Conservation (phyloP, 2,113 vertebrate species). For the Hystrix cristata region DNA sequence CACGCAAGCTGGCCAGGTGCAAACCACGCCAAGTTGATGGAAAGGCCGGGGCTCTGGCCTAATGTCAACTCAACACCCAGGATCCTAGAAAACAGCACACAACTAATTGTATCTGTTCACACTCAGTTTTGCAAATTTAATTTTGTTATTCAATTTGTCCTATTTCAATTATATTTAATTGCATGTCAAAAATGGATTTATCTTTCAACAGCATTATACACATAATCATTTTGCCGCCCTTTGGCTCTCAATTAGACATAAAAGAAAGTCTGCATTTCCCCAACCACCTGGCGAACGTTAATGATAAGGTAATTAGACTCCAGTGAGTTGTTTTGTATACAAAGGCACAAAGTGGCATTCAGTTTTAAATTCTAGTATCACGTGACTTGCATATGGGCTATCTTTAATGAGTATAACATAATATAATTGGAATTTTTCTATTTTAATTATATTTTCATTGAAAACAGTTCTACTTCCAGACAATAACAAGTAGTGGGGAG, state of each 20-base stretch:
- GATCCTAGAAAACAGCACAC: background rate
- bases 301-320: slow-evolving; percentile 73
- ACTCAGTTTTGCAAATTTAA: slow-evolving; percentile 39
- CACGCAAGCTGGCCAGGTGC: background rate
- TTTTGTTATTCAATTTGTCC: slow-evolving; percentile 74
- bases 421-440: slow-evolving; percentile 64
- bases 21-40: background rate
- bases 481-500: slow-evolving; percentile 53
- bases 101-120: background rate
- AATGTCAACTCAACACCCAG: background rate
- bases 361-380: slow-evolving; percentile 36
- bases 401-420: slow-evolving; percentile 36
- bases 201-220: slow-evolving; percentile 66
- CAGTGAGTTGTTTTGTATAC: slow-evolving; percentile 77
- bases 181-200: slow-evolving; percentile 63
- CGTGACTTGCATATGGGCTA: background rate
- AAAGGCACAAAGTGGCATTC: slow-evolving; percentile 72
- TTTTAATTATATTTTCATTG: slow-evolving; percentile 81
- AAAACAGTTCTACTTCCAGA: slow-evolving; percentile 68
- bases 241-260: slow-evolving; percentile 73
- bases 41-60: background rate
- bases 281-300: slow-evolving; percentile 77
- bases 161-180: slow-evolving; percentile 80
- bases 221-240: slow-evolving; percentile 52
- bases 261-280: slow-evolving; percentile 64